phyloP scores from a whole-genome alignment of 2,888 invertebrate genomes.

The Iphiclides podalirius region DNA sequence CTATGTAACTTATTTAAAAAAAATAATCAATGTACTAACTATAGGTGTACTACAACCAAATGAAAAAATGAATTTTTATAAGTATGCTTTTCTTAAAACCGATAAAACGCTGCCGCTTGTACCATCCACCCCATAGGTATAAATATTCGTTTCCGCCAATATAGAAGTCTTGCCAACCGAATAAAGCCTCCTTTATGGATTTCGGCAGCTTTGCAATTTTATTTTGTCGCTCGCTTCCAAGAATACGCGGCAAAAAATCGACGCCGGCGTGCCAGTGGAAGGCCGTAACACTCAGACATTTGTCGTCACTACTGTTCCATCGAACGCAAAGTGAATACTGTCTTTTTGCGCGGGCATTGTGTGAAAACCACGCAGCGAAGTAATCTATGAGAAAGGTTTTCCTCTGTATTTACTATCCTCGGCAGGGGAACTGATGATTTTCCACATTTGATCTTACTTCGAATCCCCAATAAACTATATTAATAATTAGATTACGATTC shows the following conservation, averaged over 20 bases:
- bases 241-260: conserved; percentile 50
- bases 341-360: conserved; percentile 18
- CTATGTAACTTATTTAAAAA: too few relatives aligned
- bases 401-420: background rate
- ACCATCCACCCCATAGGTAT: conserved; percentile 33
- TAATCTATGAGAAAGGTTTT: conserved; percentile 16
- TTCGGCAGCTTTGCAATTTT: conserved; percentile 67
- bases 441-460: too few relatives aligned
- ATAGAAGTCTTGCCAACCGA: conserved; percentile 42
- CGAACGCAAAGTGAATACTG: conserved; percentile 22
- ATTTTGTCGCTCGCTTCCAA: conserved; percentile 50
- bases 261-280: conserved; percentile 29
- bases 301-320: conserved; percentile 34
- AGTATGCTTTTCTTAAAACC: too few relatives aligned
- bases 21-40: too few relatives aligned
- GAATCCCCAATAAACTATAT: too few relatives aligned
- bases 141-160: conserved; percentile 60
- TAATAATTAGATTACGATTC: too few relatives aligned
- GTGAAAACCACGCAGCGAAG: conserved; percentile 16
- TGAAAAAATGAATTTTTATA: too few relatives aligned
- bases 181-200: conserved; percentile 65
- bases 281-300: conserved; percentile 39
- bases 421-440: too few relatives aligned
- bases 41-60: too few relatives aligned
- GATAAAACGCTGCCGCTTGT: conserved; percentile 20